Evolutionary conservation across 2,888 invertebrate genomes (phyloP).

Genomic region (Habroteleia sp.): DNA sequence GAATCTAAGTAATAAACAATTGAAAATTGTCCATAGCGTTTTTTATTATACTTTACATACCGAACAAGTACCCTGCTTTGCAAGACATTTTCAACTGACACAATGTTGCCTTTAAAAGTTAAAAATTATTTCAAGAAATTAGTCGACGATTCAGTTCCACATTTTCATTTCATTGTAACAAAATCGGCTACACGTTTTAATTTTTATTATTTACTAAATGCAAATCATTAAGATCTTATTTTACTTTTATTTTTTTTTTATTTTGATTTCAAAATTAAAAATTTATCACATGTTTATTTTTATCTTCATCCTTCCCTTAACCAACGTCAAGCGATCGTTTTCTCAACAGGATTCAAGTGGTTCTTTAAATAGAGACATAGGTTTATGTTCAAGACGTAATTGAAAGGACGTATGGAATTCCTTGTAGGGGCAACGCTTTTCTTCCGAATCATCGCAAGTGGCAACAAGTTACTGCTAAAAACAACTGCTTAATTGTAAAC

Average conservation of each 20-base stretch:
- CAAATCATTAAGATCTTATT: no score
- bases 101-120: conserved; percentile 12
- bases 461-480: conserved; percentile 70
- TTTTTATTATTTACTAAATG: background rate
- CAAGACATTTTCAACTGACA: conserved; percentile 48
- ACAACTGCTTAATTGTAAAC: conserved; percentile 72
- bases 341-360: conserved; percentile 62
- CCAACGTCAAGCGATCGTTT: conserved; percentile 75
- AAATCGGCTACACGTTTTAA: background rate
- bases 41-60: conserved; percentile 38
- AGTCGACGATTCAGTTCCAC: background rate
- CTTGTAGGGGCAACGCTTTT: conserved; percentile 35
- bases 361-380: conserved; percentile 41
- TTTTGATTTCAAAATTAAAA: background rate
- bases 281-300: conserved; percentile 25
- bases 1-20: conserved; percentile 52
- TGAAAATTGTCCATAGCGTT: conserved; percentile 44
- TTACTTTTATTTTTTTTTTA: background rate
- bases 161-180: conserved; percentile 6
- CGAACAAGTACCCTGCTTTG: conserved; percentile 31
- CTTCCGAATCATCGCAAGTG: conserved; percentile 35
- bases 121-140: background rate
- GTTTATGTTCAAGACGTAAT: conserved; percentile 26
- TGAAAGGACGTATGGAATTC: conserved; percentile 28
- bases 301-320: conserved; percentile 61